phyloP scores from a whole-genome alignment of 2,888 invertebrate species.

The Spodoptera exigua region DNA sequence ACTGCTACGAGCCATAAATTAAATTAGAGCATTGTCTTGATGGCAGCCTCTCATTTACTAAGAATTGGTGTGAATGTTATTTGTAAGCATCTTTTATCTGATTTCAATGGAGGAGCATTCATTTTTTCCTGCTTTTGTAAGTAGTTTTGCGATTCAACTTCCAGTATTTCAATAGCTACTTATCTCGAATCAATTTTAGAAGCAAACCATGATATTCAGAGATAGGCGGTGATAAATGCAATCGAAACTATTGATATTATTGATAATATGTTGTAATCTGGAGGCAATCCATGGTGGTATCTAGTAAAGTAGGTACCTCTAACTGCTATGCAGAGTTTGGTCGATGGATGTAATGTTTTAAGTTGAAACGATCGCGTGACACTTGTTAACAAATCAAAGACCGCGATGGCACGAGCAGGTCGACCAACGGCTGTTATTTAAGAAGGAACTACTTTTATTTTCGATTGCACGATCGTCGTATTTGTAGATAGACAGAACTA shows the following conservation, averaged over 20 bases:
- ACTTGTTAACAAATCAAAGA: slow-evolving; percentile 66
- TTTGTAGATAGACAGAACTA: too few species aligned
- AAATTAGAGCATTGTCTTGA: slow-evolving; percentile 58
- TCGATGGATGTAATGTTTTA: slow-evolving; percentile 65
- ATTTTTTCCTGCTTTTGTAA: slow-evolving; percentile 12
- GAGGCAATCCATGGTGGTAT: slow-evolving; percentile 20
- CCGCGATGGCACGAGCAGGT: slow-evolving; percentile 76
- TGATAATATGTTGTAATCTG: slow-evolving; percentile 33
- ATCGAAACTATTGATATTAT: slow-evolving; percentile 35
- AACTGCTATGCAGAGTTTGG: slow-evolving; percentile 56
- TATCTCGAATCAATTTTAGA: slow-evolving; percentile 17
- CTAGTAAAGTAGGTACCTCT: slow-evolving; percentile 15
- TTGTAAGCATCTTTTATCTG: slow-evolving; percentile 27
- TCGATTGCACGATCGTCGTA: slow-evolving; percentile 57
- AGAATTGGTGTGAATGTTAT: slow-evolving; percentile 28
- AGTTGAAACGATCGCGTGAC: slow-evolving; percentile 72
- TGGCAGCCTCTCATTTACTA: slow-evolving; percentile 33
- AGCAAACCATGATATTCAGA: slow-evolving; percentile 46
- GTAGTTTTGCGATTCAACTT: slow-evolving; percentile 7
- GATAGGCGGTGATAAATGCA: slow-evolving; percentile 49
- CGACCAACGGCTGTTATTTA: slow-evolving; percentile 68
- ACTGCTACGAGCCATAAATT: slow-evolving; percentile 59
- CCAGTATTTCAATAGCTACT: slow-evolving; percentile 12
- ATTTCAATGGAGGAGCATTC: slow-evolving; percentile 15
- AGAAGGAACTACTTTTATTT: slow-evolving; percentile 73